These are phyloP conservation scores for Linurgus olivaceus DNA, from an alignment of 2,797 vertebrate species.

Conservation along the genomic window DNA sequence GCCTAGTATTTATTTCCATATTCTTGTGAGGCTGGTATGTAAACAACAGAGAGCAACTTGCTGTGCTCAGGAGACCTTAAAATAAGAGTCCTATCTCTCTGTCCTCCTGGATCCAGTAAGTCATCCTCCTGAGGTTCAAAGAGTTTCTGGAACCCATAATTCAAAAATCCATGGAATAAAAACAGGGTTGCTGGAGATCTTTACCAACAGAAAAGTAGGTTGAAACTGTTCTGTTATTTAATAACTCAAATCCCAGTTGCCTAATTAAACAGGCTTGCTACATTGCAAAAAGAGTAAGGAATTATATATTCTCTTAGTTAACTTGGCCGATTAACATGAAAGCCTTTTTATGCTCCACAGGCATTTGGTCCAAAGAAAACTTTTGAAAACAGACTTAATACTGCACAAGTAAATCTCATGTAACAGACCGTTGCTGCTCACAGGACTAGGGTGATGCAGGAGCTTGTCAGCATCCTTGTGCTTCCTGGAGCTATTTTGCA, in stretches of 20 bases:
- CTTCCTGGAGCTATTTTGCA: not conserved
- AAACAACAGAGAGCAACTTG: slow-evolving; percentile 39
- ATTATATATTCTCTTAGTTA: not conserved
- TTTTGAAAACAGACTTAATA: not conserved
- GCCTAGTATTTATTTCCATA: not conserved
- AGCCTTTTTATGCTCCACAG: not conserved
- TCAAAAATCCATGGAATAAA: slow-evolving; percentile 14
- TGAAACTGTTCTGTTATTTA: slow-evolving; percentile 33
- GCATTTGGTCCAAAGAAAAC: not conserved
- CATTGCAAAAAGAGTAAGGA: not conserved
- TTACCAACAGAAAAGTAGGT: not conserved
- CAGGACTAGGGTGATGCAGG: not conserved
- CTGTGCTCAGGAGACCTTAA: slow-evolving; percentile 39
- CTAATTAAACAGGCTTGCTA: slow-evolving; percentile 57
- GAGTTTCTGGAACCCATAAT: not conserved
- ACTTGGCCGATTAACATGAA: not conserved
- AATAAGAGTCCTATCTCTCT: slow-evolving; percentile 12
- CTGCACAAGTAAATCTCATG: not conserved
- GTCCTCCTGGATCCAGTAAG: not conserved
- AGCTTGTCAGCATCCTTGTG: not conserved
- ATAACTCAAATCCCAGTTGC: slow-evolving; percentile 63
- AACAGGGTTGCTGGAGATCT: not conserved
- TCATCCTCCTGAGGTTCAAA: not conserved
- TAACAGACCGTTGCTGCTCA: not conserved
- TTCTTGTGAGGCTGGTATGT: not conserved